Evolutionary conservation across 2,888 invertebrate genomes (phyloP), one percentile per base, ranked within the genome.

Genomic region (Troilus luridus): DNA sequence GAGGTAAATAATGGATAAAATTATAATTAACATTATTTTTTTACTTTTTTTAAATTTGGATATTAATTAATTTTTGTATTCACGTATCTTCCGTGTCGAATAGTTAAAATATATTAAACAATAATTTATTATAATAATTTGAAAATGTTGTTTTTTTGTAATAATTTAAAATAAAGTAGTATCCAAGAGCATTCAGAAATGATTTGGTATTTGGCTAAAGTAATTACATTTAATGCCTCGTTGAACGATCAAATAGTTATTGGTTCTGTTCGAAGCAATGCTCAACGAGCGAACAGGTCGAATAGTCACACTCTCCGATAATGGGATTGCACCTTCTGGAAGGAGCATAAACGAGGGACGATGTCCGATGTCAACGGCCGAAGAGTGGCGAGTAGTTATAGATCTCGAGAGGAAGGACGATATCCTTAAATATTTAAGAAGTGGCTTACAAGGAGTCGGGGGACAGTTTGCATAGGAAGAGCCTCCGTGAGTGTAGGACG

Each of bases 391-490:
- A 77, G 41, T 41, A 27, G 27, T 77, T 19, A 7, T 77, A 77
- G 24, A 41, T 19, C 24, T 67, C 27, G 41, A 77, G 72, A 41
- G 41, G 27, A 27, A 17, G 72, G 12, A 77, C 27, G 72, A 77
- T 77, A 77, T 77, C 27, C 72, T 77, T 77, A 77, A 77, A 77
- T 77, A 77, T 77, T 77, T 77, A 77, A 77, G 24, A 59, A 59
- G 59, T 59, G 10, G 67, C 7, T 14, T 9, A 67, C n/a, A 85
- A 85, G 56, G 0, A n/a, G 85, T 56, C n/a, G n/a, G 19, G n/a
- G 56, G 11, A 27, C 85, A 56, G 85, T 85, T 58, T 85, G 85
- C 85, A 85, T 85, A 58, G 81, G 21, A 54, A 81, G 81, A 54
- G 21, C 54, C 41, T 5, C 81, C 12, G 85, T 85, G 56, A 85